Base-by-base conservation (phyloP, 2,888 invertebrate species). In the Lasioglossum calceatum region DNA sequence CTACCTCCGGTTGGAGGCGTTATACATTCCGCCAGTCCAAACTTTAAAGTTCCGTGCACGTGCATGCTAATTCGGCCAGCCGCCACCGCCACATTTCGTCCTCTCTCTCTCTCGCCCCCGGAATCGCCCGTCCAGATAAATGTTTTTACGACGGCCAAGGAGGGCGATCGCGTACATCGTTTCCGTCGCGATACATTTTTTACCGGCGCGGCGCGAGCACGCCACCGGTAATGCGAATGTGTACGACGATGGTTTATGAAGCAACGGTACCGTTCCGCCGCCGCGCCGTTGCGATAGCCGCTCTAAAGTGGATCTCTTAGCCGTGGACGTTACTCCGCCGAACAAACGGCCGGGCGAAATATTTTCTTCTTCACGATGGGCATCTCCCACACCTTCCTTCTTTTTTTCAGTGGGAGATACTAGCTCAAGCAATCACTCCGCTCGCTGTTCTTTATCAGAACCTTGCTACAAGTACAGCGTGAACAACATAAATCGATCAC, bases 21-120 rank as follows among this genome's bases (percentile, higher is more conserved):
- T 74, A 71, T 84, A 87, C 83, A 82, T 81, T 72, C 86, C 77
- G 82, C 81, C 83, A 75, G 85, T 77, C 82, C 70, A 79, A 88
- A 90, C 88, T 88, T 74, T 85, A 79, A 88, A 87, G 89, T 85
- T 85, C 79, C 90, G 89, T 90, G 90, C 88, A 79, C 82, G 87
- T 79, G 88, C 90, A 90, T 87, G 83, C 87, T 90, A 89, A 90
- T 90, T 88, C 82, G 76, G n/a, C 61, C 73, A 75, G 74, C 67
- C 82, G 58, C 54, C 10, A 44, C 75, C 77, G 70, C 61, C 88
- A 75, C 85, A 83, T 81, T 75, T 77, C 61, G 32, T 73, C 76
- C 58, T 58, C 58, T 58, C 58, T 58, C 58, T 58, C 58, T 54
- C 86, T 79, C 64, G 8, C 8, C 5, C 23, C 67, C 72, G 54